Percentiles rank a stretch among this genome's conserved stretches.
These are phyloP conservation scores for Shargacucullia verbasci DNA, from an alignment of 2,888 invertebrate species.

Conservation along the genomic window DNA sequence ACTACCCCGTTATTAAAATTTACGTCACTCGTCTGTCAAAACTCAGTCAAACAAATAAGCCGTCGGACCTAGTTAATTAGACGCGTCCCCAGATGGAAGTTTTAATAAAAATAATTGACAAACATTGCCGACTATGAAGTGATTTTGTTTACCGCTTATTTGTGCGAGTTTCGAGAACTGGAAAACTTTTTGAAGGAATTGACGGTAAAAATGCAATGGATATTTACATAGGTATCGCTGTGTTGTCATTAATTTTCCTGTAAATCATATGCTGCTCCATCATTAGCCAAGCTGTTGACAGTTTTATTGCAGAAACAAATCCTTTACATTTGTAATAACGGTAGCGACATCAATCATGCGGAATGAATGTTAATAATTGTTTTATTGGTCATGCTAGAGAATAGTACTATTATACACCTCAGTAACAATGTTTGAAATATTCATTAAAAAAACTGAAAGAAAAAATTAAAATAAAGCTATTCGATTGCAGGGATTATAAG, in stretches of 20 bases:
- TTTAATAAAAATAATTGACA: constrained; percentile 57
- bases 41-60: constrained; percentile 71
- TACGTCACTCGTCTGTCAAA: constrained; percentile 77
- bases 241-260: constrained; percentile 14
- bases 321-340: constrained; percentile 18
- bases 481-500: not conserved
- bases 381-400: constrained; percentile 5
- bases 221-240: constrained; percentile 38
- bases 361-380: constrained; percentile 23
- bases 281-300: constrained; percentile 17
- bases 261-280: constrained; percentile 7
- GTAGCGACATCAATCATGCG: constrained; percentile 17
- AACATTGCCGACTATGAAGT: constrained; percentile 62
- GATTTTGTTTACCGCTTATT: constrained; percentile 67
- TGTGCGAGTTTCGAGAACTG: constrained; percentile 61
- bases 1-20: constrained; percentile 72
- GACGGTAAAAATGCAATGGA: constrained; percentile 58
- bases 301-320: constrained; percentile 26
- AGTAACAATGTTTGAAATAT: no score
- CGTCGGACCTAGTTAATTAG: constrained; percentile 66
- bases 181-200: constrained; percentile 64
- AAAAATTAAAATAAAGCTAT: not conserved
- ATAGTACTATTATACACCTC: no score
- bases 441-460: not conserved
- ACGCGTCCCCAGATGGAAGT: constrained; percentile 59